Evolutionary conservation across 2,888 invertebrate species (phyloP), one percentile per base, ranked within the genome.

Genomic region (Acanthosepion pharaonis): DNA sequence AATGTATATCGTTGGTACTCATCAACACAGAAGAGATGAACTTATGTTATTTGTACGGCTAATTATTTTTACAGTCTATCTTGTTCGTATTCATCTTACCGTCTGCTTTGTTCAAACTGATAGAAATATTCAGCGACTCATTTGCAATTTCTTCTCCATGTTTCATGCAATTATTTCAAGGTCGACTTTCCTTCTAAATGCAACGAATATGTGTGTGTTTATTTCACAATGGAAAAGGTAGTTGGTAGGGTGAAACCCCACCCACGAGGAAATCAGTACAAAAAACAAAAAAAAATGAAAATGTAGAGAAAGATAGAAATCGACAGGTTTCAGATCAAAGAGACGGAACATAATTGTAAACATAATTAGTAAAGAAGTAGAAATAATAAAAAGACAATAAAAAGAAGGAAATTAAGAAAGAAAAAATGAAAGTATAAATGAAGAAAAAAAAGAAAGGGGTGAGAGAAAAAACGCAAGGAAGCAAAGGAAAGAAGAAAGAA

Each of bases 151-250:
- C 11, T 15, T 78, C n/a, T n/a, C n/a, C 78, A 78, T 78, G n/a
- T 78, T 78, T 33, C n/a, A 78, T 78, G n/a, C n/a, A 78, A 78
- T n/a, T 78, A 59, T 78, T 78, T 78, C 78, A 78, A 78, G 78
- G 78, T 33, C 78, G 78, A n/a, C 5, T 78, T n/a, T 78, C 28
- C 9, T n/a, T 78, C 78, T 15, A 33, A 11, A n/a, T 15, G 9
- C 15, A 78, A 78, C 78, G 78, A n/a, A 78, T 23, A 6, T 23
- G 59, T 59, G 59, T 78, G 64, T 25, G 33, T 78, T 11, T 33
- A 11, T n/a, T 18, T 1, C 15, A 18, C 0, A 78, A 11, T 33
- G 78, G 78, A 78, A 33, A n/a, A 33, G n/a, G 78, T 9, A 15
- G 33, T n/a, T n/a, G 15, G n/a, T 15, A 78, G n/a, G 11, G n/a